phyloP scores from a whole-genome alignment of 2,797 vertebrate species.

The Phaenicophaeus curvirostris region DNA sequence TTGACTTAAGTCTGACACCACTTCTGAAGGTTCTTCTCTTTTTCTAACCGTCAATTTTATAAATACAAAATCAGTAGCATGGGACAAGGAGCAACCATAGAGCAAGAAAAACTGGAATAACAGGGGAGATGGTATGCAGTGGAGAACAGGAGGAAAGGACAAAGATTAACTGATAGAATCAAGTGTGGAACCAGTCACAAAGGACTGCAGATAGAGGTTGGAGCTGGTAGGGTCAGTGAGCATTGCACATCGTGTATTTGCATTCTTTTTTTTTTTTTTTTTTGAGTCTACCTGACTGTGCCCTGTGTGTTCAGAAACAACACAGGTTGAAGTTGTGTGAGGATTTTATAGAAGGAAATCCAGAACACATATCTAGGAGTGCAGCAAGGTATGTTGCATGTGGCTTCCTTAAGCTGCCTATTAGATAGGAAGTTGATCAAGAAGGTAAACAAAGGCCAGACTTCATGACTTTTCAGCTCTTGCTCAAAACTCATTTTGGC shows the following conservation, averaged over 20 bases:
- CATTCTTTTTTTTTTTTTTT: background rate
- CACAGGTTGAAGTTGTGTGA: background rate
- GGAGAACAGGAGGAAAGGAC: background rate
- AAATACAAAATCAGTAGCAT: background rate
- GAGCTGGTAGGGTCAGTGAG: background rate
- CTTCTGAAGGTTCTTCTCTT: background rate
- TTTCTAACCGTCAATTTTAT: background rate
- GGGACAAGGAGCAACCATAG: background rate
- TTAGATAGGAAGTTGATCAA: background rate
- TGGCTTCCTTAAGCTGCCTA: background rate
- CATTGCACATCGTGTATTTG: background rate
- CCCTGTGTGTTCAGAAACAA: background rate
- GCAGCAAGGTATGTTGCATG: background rate
- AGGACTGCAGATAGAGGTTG: background rate
- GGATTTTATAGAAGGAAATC: background rate
- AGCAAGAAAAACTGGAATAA: background rate
- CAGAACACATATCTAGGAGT: background rate
- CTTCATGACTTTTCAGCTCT: background rate
- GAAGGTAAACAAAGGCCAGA: background rate
- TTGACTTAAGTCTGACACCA: slow-evolving; percentile 18
- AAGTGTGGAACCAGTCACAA: background rate
- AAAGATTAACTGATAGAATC: background rate
- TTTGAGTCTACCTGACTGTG: background rate
- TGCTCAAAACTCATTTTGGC: background rate
- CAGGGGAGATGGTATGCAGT: background rate